These are phyloP conservation scores for Catagonus wagneri DNA, from an alignment of 2,113 vertebrate genomes.

Conservation along the genomic window DNA sequence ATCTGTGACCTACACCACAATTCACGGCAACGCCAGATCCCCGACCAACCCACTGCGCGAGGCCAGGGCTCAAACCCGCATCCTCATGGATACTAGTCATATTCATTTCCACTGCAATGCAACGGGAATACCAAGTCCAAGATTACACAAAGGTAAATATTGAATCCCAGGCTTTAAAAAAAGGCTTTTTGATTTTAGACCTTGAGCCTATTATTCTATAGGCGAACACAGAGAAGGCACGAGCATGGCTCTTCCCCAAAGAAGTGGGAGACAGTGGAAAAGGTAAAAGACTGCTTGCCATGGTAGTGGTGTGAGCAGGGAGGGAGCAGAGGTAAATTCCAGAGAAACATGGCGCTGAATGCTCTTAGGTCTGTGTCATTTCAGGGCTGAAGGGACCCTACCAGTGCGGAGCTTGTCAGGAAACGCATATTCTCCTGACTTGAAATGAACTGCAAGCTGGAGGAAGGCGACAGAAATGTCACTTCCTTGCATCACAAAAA, in stretches of 20 bases:
- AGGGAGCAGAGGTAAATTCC: background rate
- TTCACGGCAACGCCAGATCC: no score
- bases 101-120: no score
- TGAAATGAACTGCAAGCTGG: background rate
- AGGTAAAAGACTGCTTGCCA: background rate
- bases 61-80: no score
- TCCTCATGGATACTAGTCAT: no score
- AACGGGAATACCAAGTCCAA: background rate
- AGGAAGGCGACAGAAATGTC: background rate
- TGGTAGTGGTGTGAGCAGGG: background rate
- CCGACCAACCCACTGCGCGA: no score
- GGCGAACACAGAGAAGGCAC: background rate
- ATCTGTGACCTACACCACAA: no score
- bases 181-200: background rate
- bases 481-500: background rate
- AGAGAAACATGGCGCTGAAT: background rate
- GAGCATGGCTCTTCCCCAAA: no score
- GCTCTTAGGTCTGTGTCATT: background rate
- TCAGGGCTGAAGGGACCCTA: background rate
- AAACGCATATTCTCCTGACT: background rate
- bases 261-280: background rate
- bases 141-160: background rate
- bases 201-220: background rate
- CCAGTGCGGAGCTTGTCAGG: accelerated
- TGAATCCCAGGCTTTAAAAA: background rate